Conservation (phyloP, 2,797 vertebrate species). For the Phrynocephalus forsythii region DNA sequence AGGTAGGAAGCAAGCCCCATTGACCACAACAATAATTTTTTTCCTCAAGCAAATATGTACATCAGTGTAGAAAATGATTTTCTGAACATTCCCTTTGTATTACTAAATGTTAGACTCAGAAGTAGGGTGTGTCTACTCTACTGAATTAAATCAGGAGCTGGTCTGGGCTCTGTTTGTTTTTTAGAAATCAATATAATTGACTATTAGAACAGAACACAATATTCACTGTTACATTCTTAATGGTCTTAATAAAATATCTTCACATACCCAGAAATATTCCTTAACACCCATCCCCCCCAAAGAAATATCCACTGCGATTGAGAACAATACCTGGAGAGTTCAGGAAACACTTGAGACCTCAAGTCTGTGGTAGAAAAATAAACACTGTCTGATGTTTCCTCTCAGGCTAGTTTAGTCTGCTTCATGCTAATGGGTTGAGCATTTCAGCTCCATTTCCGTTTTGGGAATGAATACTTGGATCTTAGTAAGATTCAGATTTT, state of each 20-base stretch:
- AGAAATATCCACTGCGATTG: slow-evolving; percentile 71
- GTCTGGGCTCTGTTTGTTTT: too few species aligned
- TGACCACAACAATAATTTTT: background rate
- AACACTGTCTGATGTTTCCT: slow-evolving; percentile 74
- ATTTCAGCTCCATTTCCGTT: slow-evolving; percentile 62
- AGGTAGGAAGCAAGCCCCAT: background rate
- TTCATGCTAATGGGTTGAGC: slow-evolving; percentile 70
- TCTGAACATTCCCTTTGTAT: slow-evolving; percentile 14
- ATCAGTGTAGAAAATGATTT: too few species aligned
- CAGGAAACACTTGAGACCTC: slow-evolving; percentile 70
- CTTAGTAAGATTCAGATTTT: slow-evolving; percentile 61
- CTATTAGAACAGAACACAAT: slow-evolving; percentile 44
- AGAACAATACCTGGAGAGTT: slow-evolving; percentile 68
- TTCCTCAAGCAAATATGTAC: too few species aligned
- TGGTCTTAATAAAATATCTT: slow-evolving; percentile 65
- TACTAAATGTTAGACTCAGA: background rate
- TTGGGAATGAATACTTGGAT: slow-evolving; percentile 59
- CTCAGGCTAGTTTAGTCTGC: slow-evolving; percentile 70
- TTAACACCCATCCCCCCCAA: background rate
- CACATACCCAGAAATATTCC: slow-evolving; percentile 54
- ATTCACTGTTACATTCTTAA: slow-evolving; percentile 60
- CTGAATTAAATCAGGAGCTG: too few species aligned
- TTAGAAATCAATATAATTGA: too few species aligned
- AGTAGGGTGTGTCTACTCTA: background rate
- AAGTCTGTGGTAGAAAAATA: slow-evolving; percentile 74